Evolutionary conservation across 2,888 invertebrate genomes (phyloP).

Genomic region (Leptothorax acervorum): DNA sequence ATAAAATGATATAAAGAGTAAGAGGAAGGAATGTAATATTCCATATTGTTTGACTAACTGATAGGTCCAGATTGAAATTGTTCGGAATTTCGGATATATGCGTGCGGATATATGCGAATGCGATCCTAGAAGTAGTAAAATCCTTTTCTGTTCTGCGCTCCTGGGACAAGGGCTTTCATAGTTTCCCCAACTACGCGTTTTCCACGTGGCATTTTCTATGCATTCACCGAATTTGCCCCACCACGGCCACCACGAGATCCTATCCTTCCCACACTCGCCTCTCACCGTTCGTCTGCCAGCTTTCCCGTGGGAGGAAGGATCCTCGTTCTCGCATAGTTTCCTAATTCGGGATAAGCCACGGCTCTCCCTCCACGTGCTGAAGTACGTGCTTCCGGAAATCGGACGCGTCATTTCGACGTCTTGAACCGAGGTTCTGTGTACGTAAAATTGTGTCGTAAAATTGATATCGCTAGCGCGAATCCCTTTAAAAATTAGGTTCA

Average conservation of each 20-base stretch:
- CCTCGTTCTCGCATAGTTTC: slow-evolving; percentile 66
- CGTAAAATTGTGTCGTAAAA: no score
- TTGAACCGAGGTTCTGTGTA: not conserved
- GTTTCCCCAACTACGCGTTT: slow-evolving; percentile 65
- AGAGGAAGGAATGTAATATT: not conserved
- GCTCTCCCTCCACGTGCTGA: slow-evolving; percentile 72
- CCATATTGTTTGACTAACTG: not conserved
- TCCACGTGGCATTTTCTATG: slow-evolving; percentile 41
- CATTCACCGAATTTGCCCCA: slow-evolving; percentile 47
- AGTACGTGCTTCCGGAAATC: slow-evolving; percentile 53
- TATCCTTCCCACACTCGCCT: slow-evolving; percentile 52
- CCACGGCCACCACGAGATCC: slow-evolving; percentile 24
- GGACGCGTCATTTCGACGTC: not conserved
- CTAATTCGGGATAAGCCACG: slow-evolving; percentile 73
- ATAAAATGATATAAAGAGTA: not conserved
- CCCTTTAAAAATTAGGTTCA: not conserved
- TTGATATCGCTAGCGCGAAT: no score
- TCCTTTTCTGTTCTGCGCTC: slow-evolving; percentile 61
- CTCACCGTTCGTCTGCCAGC: not conserved
- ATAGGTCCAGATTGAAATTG: not conserved
- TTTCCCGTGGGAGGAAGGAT: slow-evolving; percentile 62
- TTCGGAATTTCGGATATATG: not conserved
- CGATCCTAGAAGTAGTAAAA: slow-evolving; percentile 23
- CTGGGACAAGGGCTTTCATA: slow-evolving; percentile 64
- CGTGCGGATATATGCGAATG: not conserved